These are phyloP conservation scores for Malacoctenus gilli DNA, from an alignment of 2,797 vertebrate species.

Conservation along the genomic window DNA sequence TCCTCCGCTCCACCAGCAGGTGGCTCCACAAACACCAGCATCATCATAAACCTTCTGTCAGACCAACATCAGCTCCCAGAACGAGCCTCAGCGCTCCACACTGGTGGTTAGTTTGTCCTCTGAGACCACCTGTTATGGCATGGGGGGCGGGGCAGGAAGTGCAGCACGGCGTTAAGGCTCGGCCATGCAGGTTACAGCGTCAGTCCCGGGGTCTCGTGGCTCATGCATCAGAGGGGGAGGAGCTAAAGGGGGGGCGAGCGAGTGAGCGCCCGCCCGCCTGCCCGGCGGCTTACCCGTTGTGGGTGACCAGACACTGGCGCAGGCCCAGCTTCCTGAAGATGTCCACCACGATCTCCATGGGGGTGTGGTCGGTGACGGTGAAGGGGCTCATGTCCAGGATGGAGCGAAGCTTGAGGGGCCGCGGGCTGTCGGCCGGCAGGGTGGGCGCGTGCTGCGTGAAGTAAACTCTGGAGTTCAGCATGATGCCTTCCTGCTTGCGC, in stretches of 20 bases:
- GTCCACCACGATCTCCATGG: constrained; percentile 99
- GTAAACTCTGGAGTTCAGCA: constrained; percentile 94
- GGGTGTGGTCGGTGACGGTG: constrained; percentile 98
- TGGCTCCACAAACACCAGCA: constrained; percentile 15
- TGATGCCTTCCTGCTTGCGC: constrained; percentile 95
- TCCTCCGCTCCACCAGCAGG: constrained; percentile 47
- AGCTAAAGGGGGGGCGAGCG: too few species aligned
- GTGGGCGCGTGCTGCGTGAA: constrained; percentile 97
- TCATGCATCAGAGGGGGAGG: constrained; percentile 65
- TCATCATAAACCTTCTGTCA: neutral
- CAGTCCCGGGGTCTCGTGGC: constrained; percentile 19
- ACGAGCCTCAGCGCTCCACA: too few species aligned
- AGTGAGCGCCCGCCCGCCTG: constrained; percentile 2
- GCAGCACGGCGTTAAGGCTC: constrained; percentile 50
- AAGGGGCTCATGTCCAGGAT: constrained; percentile 99
- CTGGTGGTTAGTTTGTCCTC: constrained; percentile 33
- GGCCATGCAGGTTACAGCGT: constrained; percentile 60
- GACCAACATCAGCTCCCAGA: neutral
- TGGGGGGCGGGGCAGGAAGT: constrained; percentile 11
- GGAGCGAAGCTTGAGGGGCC: constrained; percentile 94
- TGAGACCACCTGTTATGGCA: constrained; percentile 18
- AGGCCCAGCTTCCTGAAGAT: constrained; percentile 98
- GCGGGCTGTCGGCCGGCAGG: constrained; percentile 95
- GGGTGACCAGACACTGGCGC: constrained; percentile 98
- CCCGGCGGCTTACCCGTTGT: constrained; percentile 89